Base-by-base conservation (phyloP, 2,888 invertebrate genomes). In the Colostygia pectinataria region DNA sequence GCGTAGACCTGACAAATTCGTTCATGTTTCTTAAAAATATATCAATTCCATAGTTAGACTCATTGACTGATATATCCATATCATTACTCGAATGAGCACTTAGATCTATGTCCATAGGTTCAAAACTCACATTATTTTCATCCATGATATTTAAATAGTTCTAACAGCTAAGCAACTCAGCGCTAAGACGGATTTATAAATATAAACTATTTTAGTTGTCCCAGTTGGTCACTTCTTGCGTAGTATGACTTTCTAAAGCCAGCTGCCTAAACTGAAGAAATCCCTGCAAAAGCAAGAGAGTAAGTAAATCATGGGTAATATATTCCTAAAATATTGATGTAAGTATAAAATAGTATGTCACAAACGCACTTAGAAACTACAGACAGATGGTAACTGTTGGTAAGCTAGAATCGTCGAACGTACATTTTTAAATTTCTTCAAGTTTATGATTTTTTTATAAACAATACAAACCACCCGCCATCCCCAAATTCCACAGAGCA, bases 71-170 rank as follows among this genome's bases (percentile, higher is more conserved):
- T 56, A 81, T 71, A 41, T 86, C 85, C 78, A 82, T 81, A 13
- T 68, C 70, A 53, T 57, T 71, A 33, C 60, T 55, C 8, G 89
- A 89, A 65, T 74, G 70, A 36, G 57, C 53, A 65, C 88, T 89
- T 37, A 77, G 44, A 65, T 90, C 89, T 38, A 90, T 66, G 36
- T 90, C 89, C 89, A 90, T 90, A 5, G 89, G 86, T 57, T 89
- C 89, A 57, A 55, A 78, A 55, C 77, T 83, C 20, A 58, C 44
- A 50, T 80, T 61, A 39, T 52, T 53, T 36, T 52, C 54, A 20
- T 74, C 64, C 72, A 74, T 72, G 4, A 18, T 18, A 18, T 25
- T 37, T 29, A 24, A 24, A 9, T 23, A 10, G 24, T 18, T n/a
- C 18, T 18, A 31, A 2, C 18, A 25, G 8, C 28, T 36, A 15